Evolutionary conservation across 2,113 vertebrate genomes (phyloP), one percentile per base, ranked within the genome.

Genomic region (Lucifuga dentata): DNA sequence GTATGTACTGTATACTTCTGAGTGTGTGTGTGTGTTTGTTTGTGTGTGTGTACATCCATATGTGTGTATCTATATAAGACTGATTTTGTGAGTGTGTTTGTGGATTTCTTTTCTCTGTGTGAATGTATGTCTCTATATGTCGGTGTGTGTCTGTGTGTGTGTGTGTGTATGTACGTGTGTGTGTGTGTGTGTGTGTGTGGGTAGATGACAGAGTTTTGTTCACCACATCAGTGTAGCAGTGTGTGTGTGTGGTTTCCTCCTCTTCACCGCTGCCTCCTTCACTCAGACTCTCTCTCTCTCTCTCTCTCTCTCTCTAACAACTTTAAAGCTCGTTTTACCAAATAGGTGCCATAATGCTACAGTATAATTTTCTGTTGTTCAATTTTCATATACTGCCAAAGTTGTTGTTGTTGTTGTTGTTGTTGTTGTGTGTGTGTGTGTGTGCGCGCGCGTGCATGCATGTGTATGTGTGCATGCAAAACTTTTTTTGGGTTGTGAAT

Each of bases 181-280:
- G n/a, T 56, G 36, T 53, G 53, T 41, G 51, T 26, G 40, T 21
- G 12, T 56, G 21, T 48, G 61, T 58, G 80, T 78, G 70, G 70
- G 73, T 10, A 39, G 69, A 71, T 73, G 61, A 73, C 74, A 72
- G 75, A 71, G 21, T 40, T 74, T 1, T 33, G 44, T 63, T 76
- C 32, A 63, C 84, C 80, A 81, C 84, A 86, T 83, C 80, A 86
- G 70, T 53, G 77, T 55, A 13, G 64, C 48, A n/a, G 61, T 73
- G 70, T 59, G 26, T 29, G 61, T 76, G 76, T 74, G 76, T 63
- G 84, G 84, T 80, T 86, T 86, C 58, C 66, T 74, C 39, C 39
- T 21, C 53, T 23, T 64, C 40, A 77, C 60, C 52, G 33, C 79
- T 68, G 72, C 76, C 79, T 76, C 73, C 80, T 80, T 44, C 29